phyloP scores from a whole-genome alignment of 2,113 vertebrate genomes.

The Nothoprocta perdicaria region DNA sequence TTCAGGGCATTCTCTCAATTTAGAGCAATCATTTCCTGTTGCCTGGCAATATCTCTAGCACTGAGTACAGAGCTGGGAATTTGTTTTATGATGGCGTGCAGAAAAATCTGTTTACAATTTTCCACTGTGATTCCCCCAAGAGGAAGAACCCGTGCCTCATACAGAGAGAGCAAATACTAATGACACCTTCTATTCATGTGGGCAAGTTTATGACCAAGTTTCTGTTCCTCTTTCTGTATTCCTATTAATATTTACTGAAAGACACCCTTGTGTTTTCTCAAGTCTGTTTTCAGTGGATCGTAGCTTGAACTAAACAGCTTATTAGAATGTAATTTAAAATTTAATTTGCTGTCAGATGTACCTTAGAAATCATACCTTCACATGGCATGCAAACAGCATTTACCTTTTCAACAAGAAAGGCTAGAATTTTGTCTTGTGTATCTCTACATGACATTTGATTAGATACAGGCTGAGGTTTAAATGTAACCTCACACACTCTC shows the following conservation, averaged over 20 bases:
- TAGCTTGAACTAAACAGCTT: neutral
- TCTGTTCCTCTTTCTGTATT: slow-evolving; percentile 38
- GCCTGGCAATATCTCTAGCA: slow-evolving; percentile 30
- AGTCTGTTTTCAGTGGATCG: neutral
- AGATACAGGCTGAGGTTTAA: neutral
- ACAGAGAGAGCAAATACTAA: neutral
- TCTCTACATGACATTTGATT: neutral
- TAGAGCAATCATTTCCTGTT: slow-evolving; percentile 45
- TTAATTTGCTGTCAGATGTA: neutral
- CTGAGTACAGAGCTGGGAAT: slow-evolving; percentile 21
- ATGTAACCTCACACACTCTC: neutral
- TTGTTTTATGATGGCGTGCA: slow-evolving; percentile 53
- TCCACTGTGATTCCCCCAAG: slow-evolving; percentile 56
- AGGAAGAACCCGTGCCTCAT: slow-evolving; percentile 40
- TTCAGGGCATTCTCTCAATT: slow-evolving; percentile 29
- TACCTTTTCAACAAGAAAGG: neutral
- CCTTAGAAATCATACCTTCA: neutral
- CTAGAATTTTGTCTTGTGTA: neutral
- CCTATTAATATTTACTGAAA: slow-evolving; percentile 27
- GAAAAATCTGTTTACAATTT: slow-evolving; percentile 60
- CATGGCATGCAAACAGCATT: neutral
- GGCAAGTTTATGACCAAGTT: slow-evolving; percentile 45
- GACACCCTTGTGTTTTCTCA: slow-evolving; percentile 2
- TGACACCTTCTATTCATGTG: slow-evolving; percentile 35
- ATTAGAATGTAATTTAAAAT: neutral